Conservation (phyloP, 2,113 vertebrate genomes). For the Paralichthys olivaceus region DNA sequence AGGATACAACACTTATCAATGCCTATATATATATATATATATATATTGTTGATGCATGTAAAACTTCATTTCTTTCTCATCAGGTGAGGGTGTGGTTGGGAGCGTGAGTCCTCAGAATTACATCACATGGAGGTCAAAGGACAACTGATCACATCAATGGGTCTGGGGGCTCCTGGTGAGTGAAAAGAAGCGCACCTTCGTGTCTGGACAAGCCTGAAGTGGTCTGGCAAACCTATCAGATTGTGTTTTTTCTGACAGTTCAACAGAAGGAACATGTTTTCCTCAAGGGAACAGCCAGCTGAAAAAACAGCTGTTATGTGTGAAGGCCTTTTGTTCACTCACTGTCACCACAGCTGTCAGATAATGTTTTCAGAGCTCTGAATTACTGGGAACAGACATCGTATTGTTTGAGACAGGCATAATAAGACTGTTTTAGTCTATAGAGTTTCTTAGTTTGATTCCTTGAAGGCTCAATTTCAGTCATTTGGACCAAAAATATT, state of each 20-base stretch:
- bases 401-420: not conserved
- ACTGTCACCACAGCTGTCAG: constrained; percentile 54
- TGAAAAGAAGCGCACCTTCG: not conserved
- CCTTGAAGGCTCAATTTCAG: not conserved
- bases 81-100: constrained; percentile 73
- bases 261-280: constrained; percentile 48
- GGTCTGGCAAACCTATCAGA: constrained; percentile 24
- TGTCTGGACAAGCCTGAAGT: constrained; percentile 46
- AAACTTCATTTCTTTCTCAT: constrained; percentile 14
- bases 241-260: constrained; percentile 29
- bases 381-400: constrained; percentile 14
- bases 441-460: not conserved
- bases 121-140: constrained; percentile 89
- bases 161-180: constrained; percentile 85
- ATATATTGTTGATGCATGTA: not conserved
- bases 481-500: not conserved
- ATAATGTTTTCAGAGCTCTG: constrained; percentile 43
- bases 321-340: constrained; percentile 59
- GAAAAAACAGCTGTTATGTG: constrained; percentile 59
- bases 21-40: no score
- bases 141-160: constrained; percentile 86
- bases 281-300: constrained; percentile 51
- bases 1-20: not conserved
- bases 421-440: not conserved
- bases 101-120: constrained; percentile 64